phyloP scores from a whole-genome alignment of 2,113 vertebrate genomes.

The Notechis scutatus region DNA sequence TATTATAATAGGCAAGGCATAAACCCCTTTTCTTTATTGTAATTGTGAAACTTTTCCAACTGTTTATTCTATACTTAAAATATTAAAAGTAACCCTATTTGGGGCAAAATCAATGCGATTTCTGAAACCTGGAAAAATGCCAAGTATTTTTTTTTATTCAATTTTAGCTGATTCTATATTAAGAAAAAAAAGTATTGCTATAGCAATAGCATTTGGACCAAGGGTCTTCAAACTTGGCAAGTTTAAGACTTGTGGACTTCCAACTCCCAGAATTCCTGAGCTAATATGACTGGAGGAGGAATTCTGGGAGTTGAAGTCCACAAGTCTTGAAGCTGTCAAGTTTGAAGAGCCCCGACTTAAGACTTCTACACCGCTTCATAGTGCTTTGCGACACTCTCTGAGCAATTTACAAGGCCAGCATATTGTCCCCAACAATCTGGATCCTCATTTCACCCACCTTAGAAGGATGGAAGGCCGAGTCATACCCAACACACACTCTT shows the following conservation, averaged over 20 bases:
- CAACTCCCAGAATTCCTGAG: no score
- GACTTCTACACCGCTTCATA: neutral
- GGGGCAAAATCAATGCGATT: neutral
- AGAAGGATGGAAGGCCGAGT: neutral
- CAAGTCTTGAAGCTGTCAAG: no score
- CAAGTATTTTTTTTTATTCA: neutral
- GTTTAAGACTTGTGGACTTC: no score
- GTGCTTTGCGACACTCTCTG: neutral
- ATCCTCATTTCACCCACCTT: neutral
- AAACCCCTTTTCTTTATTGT: neutral
- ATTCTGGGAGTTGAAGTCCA: no score
- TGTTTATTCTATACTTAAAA: neutral
- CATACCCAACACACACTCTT: neutral
- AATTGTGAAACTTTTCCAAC: neutral
- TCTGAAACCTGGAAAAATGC: neutral
- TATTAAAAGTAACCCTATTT: neutral
- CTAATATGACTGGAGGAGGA: no score
- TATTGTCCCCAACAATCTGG: neutral
- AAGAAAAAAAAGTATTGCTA: neutral
- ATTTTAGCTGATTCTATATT: neutral
- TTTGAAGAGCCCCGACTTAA: no score
- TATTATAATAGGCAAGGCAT: neutral
- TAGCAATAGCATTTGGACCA: neutral
- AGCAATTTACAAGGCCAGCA: neutral
- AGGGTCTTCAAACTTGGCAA: no score